Percentiles rank a stretch among this genome's conserved stretches.
Evolutionary conservation across 1,140 invertebrate species (phyloP).

Genomic region (Drosophila azteca): DNA sequence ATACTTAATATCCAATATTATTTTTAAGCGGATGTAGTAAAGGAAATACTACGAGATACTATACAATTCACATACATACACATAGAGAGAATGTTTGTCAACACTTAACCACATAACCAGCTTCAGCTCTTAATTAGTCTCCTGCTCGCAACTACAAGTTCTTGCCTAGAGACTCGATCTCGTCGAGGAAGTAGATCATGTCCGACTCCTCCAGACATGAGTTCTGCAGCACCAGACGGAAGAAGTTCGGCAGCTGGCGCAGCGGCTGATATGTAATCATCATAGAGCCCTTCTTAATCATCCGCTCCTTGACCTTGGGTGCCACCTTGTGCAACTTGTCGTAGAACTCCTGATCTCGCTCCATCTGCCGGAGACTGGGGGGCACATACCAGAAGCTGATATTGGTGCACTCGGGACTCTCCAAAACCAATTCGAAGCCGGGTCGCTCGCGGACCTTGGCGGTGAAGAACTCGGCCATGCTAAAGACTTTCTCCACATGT

Average conservation of each 20-base stretch:
- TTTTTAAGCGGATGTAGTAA: slow-evolving; percentile 24
- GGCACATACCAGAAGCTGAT: slow-evolving; percentile 98
- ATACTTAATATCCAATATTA: slow-evolving; percentile 37
- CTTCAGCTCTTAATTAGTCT: not conserved
- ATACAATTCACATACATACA: slow-evolving; percentile 18
- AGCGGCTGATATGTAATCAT: slow-evolving; percentile 97
- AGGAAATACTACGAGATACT: slow-evolving; percentile 26
- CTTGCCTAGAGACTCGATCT: slow-evolving; percentile 92
- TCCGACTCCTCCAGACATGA: slow-evolving; percentile 91
- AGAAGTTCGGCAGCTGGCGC: slow-evolving; percentile 93
- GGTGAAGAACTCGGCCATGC: slow-evolving; percentile 89
- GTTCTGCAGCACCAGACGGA: slow-evolving; percentile 96
- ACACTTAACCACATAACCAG: slow-evolving; percentile 44
- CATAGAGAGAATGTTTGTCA: slow-evolving; percentile 65
- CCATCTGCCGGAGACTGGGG: slow-evolving; percentile 86
- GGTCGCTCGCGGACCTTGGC: slow-evolving; percentile 87
- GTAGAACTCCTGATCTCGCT: slow-evolving; percentile 87
- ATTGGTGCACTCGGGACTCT: slow-evolving; percentile 95
- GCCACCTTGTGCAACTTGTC: slow-evolving; percentile 92
- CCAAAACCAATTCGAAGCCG: slow-evolving; percentile 90
- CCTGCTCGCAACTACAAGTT: slow-evolving; percentile 85
- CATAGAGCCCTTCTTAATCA: slow-evolving; percentile 97
- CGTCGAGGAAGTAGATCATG: slow-evolving; percentile 93
- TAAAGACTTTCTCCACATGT: slow-evolving; percentile 92
- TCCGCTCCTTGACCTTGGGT: slow-evolving; percentile 95